Evolutionary conservation across 2,113 vertebrate genomes (phyloP).

Genomic region (Nyctibius bracteatus): DNA sequence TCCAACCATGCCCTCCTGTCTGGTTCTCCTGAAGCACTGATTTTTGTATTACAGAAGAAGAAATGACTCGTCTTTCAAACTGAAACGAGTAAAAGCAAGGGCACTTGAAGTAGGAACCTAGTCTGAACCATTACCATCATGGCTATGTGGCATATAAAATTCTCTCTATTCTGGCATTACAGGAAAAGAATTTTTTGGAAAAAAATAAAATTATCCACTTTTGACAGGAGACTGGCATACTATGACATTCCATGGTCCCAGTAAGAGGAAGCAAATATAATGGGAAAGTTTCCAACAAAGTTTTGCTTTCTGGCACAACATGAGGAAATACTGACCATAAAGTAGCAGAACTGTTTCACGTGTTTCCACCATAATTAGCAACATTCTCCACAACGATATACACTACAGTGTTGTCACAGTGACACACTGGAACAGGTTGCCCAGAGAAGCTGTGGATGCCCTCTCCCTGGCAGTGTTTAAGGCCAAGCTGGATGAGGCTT

Average conservation of each 20-base stretch:
- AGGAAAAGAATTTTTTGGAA: background rate
- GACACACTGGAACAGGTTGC: background rate
- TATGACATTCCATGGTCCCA: accelerated
- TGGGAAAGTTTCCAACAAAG: background rate
- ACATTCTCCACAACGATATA: background rate
- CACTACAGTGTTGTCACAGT: background rate
- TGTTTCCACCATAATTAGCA: background rate
- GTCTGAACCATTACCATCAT: background rate
- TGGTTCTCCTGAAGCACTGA: background rate
- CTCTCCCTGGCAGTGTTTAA: background rate
- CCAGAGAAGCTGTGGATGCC: too few relatives aligned
- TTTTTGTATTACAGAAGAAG: background rate
- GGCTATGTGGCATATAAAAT: background rate
- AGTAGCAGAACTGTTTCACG: background rate
- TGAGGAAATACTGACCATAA: background rate
- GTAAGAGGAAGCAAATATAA: background rate
- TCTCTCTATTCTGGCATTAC: background rate
- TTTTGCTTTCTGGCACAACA: background rate
- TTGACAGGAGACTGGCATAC: background rate
- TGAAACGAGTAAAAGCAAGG: background rate
- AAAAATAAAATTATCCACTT: background rate
- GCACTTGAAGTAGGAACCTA: background rate
- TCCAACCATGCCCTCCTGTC: background rate
- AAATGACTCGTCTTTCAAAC: background rate
- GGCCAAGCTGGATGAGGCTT: background rate